A percentile compares a stretch with the other conserved stretches of the same genome.
These are phyloP conservation scores for Actinostola sp. DNA, from an alignment of 92 coral and sea anemone genomes.

Conservation along the genomic window DNA sequence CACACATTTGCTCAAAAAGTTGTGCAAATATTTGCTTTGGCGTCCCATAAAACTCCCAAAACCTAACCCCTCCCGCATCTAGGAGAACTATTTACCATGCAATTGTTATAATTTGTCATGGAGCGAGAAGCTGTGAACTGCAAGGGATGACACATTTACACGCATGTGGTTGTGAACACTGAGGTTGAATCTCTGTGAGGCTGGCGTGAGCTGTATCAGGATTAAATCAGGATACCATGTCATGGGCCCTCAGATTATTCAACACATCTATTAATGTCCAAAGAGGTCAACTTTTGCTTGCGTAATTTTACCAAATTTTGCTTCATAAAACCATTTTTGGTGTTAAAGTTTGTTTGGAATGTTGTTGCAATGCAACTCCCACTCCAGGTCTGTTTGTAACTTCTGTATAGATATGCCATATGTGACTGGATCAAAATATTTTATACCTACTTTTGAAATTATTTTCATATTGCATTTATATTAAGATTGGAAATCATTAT, in stretches of 20 bases:
- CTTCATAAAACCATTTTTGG: neutral
- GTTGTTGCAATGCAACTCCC: neutral
- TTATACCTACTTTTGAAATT: too few relatives aligned
- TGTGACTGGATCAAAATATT: too few relatives aligned
- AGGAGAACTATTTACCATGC: neutral
- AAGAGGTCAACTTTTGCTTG: neutral
- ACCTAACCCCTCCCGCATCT: conserved; percentile 1
- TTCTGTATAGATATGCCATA: too few relatives aligned
- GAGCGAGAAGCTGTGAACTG: neutral
- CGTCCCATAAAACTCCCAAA: conserved; percentile 34
- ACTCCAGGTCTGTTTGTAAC: too few relatives aligned
- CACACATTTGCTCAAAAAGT: conserved; percentile 29
- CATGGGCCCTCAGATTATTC: neutral
- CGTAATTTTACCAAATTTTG: neutral
- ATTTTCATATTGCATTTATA: too few relatives aligned
- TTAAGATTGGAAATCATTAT: too few relatives aligned
- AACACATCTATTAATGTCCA: neutral
- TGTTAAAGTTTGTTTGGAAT: neutral
- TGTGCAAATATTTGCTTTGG: conserved; percentile 46
- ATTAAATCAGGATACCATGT: neutral
- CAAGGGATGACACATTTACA: neutral
- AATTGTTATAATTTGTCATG: neutral
- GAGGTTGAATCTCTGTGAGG: neutral
- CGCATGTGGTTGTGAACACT: neutral
- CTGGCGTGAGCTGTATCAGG: neutral